These are phyloP conservation scores for Astreopora myriophthalma DNA, from an alignment of 64 coral and sea anemone species.

Conservation along the genomic window DNA sequence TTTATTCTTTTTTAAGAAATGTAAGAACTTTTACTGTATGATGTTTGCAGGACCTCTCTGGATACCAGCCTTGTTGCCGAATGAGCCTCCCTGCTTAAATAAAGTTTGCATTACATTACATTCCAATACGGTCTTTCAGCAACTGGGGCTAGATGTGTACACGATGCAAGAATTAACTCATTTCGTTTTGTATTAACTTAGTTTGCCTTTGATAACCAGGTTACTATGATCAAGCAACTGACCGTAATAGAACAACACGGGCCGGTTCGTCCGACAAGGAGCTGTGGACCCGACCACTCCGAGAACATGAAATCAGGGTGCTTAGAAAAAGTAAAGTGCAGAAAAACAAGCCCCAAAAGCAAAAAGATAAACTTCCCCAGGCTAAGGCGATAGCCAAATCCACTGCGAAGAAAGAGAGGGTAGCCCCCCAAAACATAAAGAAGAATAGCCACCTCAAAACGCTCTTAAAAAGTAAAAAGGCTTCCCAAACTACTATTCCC, in stretches of 20 bases:
- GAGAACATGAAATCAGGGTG: background rate
- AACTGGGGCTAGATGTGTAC: too few species aligned
- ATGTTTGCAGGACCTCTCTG: too few species aligned
- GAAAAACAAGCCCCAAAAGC: background rate
- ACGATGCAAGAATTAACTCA: too few species aligned
- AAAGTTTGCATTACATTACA: too few species aligned
- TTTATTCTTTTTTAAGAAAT: too few species aligned
- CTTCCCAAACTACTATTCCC: background rate
- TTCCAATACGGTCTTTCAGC: too few species aligned
- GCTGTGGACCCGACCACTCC: slow-evolving; percentile 9
- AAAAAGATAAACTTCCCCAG: background rate
- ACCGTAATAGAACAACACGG: background rate
- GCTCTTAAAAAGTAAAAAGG: background rate
- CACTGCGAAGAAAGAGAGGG: background rate
- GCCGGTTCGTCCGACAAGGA: background rate
- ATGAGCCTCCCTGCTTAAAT: too few species aligned
- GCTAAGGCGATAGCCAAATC: background rate
- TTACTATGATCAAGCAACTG: background rate
- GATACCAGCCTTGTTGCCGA: too few species aligned
- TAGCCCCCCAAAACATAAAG: background rate
- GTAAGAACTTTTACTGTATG: too few species aligned
- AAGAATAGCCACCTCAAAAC: background rate
- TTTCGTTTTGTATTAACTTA: background rate
- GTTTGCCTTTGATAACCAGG: background rate
- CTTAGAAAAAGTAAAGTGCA: slow-evolving; percentile 49